Percentiles rank a stretch among this genome's conserved stretches.
phyloP scores from a whole-genome alignment of 2,797 vertebrate species.

The Scolopax rusticola region DNA sequence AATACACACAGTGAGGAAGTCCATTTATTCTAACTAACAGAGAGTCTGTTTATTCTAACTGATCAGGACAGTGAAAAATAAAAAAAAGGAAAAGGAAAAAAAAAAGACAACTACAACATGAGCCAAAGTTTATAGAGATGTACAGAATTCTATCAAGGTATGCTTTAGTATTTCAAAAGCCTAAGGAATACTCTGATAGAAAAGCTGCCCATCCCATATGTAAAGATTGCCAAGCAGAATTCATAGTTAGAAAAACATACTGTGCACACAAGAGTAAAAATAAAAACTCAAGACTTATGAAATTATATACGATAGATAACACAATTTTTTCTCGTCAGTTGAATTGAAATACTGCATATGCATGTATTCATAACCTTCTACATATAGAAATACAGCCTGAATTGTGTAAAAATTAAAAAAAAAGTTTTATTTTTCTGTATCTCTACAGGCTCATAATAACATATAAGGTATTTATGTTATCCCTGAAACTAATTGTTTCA shows the following conservation, averaged over 20 bases:
- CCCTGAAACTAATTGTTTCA: slow-evolving; percentile 46
- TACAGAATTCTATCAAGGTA: neutral
- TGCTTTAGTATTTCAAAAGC: neutral
- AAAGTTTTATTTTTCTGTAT: neutral
- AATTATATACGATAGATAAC: accelerated
- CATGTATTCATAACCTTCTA: neutral
- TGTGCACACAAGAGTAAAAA: neutral
- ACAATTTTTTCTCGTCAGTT: neutral
- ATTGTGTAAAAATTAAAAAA: neutral
- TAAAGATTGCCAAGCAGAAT: neutral
- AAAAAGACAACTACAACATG: neutral
- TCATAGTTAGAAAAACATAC: neutral
- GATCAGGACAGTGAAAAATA: neutral
- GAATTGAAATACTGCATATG: neutral
- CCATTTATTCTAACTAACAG: neutral
- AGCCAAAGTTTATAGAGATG: neutral
- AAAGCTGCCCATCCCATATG: neutral
- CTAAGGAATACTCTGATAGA: neutral
- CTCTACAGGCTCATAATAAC: neutral
- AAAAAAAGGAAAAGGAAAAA: too few species aligned
- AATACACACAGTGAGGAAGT: neutral
- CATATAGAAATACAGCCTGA: neutral
- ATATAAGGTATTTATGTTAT: neutral
- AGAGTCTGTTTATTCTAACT: neutral
- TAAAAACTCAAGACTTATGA: neutral